Base-by-base conservation (phyloP, 2,797 vertebrate genomes). In the Falco naumanni region DNA sequence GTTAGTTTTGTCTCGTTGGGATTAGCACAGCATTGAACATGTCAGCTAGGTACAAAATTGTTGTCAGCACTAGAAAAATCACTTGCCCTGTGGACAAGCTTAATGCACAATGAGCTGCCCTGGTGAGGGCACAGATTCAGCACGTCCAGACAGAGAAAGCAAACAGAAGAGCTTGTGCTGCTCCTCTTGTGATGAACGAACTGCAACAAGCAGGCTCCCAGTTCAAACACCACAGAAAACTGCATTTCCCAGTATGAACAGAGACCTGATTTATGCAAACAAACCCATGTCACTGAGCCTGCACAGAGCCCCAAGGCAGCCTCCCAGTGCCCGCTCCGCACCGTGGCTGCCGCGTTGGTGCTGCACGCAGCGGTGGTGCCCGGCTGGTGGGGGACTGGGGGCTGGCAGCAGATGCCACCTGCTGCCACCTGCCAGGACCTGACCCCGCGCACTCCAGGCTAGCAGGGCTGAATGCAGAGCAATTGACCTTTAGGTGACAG, bases 1-100 rank as follows among this genome's bases (percentile, higher is more conserved):
- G 56, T 60, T 74, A 14, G 43, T 82, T 92, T 43, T 75, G 74
- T 87, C 74, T 95, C 79, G 51, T 37, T 45, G 48, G 74, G 75
- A 87, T 93, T 74, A 86, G 70, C 41, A 24, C 39, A 66, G 71
- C 68, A 45, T 1, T 80, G 78, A 85, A 50, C 31, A 4, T 21
- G 21, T 74, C 91, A 92, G 50, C 50, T 24, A 61, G 83, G 81
- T 72, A 53, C 66, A 79, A 56, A 91, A 87, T 66, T 57, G 66
- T 61, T 93, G 87, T 89, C 93, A 95, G 63, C 94, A 63, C 78
- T 51, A 29, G 81, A 72, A 94, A 89, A 89, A 89, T 51, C 87
- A 63, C 84, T 92, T 93, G 54, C 60, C 93, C 75, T 60, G 54
- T 93, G 81, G 84, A 61, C 48, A 90, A 41, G 84, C 74, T 89